phyloP scores from a whole-genome alignment of 2,797 vertebrate genomes.

The Lepidocolaptes lacrymiger region DNA sequence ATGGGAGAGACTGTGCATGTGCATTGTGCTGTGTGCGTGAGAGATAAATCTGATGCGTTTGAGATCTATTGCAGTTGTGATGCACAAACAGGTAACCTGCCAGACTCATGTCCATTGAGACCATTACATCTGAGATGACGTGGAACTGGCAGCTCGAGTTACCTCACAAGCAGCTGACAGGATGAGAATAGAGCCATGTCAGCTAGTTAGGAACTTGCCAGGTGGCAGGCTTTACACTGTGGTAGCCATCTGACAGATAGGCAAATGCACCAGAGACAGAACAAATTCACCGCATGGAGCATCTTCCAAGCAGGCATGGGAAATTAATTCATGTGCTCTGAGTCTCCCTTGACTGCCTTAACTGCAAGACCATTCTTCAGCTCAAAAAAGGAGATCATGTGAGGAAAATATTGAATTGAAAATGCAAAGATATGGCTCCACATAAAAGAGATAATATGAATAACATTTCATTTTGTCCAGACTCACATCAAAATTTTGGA shows the following conservation, averaged over 20 bases:
- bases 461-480: background rate
- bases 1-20: fast-evolving
- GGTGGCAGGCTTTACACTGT: background rate
- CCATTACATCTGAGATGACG: background rate
- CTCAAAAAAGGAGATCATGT: background rate
- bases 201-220: background rate
- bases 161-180: background rate
- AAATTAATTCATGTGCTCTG: background rate
- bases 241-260: background rate
- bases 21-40: background rate
- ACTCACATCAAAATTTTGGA: background rate
- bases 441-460: background rate
- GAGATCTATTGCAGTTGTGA: background rate
- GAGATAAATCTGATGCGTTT: background rate
- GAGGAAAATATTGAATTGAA: background rate
- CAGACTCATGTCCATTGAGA: background rate
- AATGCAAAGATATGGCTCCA: background rate
- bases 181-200: background rate
- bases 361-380: background rate
- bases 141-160: background rate
- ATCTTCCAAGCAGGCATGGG: background rate
- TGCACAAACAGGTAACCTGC: background rate
- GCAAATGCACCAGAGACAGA: background rate
- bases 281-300: background rate
- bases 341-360: background rate